Conservation (phyloP, 2,888 invertebrate genomes). For the Netelia melanura region DNA sequence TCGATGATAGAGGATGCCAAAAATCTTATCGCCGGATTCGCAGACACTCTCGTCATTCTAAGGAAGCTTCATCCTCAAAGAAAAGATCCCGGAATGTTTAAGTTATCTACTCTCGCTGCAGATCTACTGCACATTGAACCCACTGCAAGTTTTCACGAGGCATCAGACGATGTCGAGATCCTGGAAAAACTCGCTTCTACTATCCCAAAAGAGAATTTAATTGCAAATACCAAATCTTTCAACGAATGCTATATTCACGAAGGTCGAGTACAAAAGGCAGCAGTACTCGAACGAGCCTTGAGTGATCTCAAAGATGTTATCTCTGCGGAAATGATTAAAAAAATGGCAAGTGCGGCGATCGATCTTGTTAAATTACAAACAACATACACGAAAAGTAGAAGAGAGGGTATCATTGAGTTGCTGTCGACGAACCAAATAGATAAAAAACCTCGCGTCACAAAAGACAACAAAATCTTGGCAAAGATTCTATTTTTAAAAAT, state of each 20-base stretch:
- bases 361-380: conserved; percentile 26
- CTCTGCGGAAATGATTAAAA: conserved; percentile 51
- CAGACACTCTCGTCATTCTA: conserved; percentile 46
- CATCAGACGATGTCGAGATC: conserved; percentile 46
- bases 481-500: conserved; percentile 34
- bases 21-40: conserved; percentile 42
- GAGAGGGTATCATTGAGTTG: conserved; percentile 31
- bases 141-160: conserved; percentile 39
- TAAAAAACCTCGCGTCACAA: conserved; percentile 44
- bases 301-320: conserved; percentile 36
- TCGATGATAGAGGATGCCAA: conserved; percentile 39
- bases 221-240: conserved; percentile 54
- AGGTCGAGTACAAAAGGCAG: conserved; percentile 38
- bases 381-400: conserved; percentile 25
- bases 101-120: conserved; percentile 47
- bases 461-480: conserved; percentile 39
- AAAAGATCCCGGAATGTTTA: conserved; percentile 47
- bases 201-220: conserved; percentile 42
- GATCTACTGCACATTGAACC: conserved; percentile 47
- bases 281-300: conserved; percentile 41
- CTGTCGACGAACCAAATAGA: conserved; percentile 21
- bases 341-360: conserved; percentile 37
- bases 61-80: conserved; percentile 44
- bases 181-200: conserved; percentile 44
- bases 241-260: conserved; percentile 37